Base-by-base conservation (phyloP, 1,140 invertebrate genomes). In the Trichomalopsis sarcophagae region DNA sequence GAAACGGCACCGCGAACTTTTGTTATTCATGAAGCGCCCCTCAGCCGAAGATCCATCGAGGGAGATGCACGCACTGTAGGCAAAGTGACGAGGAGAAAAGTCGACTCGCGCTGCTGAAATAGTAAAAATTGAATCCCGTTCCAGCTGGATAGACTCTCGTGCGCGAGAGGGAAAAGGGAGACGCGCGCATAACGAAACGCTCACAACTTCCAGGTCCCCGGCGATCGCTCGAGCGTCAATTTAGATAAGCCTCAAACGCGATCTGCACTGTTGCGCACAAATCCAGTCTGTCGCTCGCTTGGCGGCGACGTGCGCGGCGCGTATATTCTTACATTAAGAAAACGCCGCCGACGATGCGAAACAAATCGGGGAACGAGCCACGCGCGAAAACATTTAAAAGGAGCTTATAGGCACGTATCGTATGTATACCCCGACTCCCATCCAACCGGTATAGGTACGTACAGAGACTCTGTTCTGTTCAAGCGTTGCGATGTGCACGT, bases 211-310 rank as follows among this genome's bases (percentile, higher is more conserved):
- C 81, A 76, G 30, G 55, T 40, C 77, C 47, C 30, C 80, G 80
- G 21, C 84, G 80, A 82, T 85, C 80, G 82, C 27, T 85, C 74
- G 71, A 62, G 80, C 75, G 80, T 85, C 84, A 85, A 85, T 85
- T 85, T 82, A 85, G 84, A 85, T 85, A 82, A 85, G 84, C 74
- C 47, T 85, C 84, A 85, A 69, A 81, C 73, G 55, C 69, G 69
- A 79, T 81, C 79, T 85, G 77, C 27, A 80, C 82, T 62, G 83
- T n/a, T 84, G 68, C 55, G 17, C 47, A 84, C 76, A 84, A 84
- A 84, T 84, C 76, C 82, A 84, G 82, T 73, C 76, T 50, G 47
- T 76, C 55, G 44, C 75, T 40, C 23, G 75, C n/a, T 30, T 10
- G 6, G 27, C 14, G 33, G 27, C 0, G 33, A 33, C 40, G 73